Evolutionary conservation across 2,888 invertebrate species (phyloP).

Genomic region (Orchesella flavescens): DNA sequence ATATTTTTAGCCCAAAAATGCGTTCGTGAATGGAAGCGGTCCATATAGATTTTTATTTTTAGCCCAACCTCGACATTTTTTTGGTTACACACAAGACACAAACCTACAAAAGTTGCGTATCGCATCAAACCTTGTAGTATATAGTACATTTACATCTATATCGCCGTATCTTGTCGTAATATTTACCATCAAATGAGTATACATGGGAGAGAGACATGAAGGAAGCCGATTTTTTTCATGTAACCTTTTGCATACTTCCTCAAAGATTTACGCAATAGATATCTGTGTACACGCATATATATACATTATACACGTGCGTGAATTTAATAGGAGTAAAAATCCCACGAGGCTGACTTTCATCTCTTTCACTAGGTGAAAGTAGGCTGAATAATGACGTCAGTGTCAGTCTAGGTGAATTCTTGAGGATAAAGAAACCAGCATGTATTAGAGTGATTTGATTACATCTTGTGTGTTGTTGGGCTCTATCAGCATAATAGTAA

Average conservation of each 20-base stretch:
- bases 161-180: no score
- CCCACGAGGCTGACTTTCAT: neutral
- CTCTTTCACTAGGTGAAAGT: neutral
- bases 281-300: no score
- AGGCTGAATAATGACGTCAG: constrained; percentile 3
- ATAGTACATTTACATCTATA: no score
- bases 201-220: neutral
- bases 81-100: neutral
- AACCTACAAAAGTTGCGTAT: neutral
- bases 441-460: no score
- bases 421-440: no score
- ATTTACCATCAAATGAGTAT: no score
- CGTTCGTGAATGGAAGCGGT: constrained; percentile 46
- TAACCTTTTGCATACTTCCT: neutral
- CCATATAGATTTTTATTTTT: constrained; percentile 40
- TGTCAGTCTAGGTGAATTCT: neutral
- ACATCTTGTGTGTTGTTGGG: no score
- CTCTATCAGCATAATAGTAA: no score
- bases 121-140: no score
- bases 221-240: neutral
- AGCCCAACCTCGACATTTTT: neutral
- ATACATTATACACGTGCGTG: no score
- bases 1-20: constrained; percentile 35
- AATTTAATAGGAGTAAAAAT: no score
- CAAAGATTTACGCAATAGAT: neutral